These are phyloP conservation scores for Leptogaster cylindrica DNA, from an alignment of 2,888 invertebrate genomes.

Conservation along the genomic window DNA sequence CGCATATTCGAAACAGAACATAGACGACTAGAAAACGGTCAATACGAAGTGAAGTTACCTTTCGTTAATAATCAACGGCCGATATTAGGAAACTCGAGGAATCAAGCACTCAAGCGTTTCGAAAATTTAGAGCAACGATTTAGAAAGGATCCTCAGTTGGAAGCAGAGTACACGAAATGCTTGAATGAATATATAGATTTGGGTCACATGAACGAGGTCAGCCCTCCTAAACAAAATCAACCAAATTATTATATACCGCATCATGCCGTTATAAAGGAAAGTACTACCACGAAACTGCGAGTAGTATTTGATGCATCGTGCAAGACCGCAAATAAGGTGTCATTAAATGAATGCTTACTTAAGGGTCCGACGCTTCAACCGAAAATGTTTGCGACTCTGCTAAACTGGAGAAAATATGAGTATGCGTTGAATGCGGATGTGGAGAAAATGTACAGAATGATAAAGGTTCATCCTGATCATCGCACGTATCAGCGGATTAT, in stretches of 20 bases:
- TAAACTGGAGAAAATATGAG: constrained; percentile 1
- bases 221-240: not conserved
- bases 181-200: not conserved
- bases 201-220: not conserved
- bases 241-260: not conserved
- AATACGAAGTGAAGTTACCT: not conserved
- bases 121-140: not conserved
- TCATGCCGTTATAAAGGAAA: not conserved
- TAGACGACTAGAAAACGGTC: not conserved
- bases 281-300: not conserved
- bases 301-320: not conserved
- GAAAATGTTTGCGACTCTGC: not conserved
- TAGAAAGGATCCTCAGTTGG: not conserved
- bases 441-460: constrained; percentile 6
- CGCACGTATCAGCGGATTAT: constrained; percentile 1
- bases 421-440: not conserved
- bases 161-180: not conserved
- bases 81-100: not conserved
- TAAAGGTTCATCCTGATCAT: not conserved
- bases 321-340: not conserved
- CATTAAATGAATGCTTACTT: not conserved
- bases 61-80: not conserved
- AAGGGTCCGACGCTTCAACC: not conserved
- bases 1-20: not conserved
- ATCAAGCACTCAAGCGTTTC: not conserved